A percentile compares a stretch with the other conserved stretches of the same genome.
These are phyloP conservation scores for Dryocosmus kuriphilus DNA, from an alignment of 2,888 invertebrate genomes.

Conservation along the genomic window DNA sequence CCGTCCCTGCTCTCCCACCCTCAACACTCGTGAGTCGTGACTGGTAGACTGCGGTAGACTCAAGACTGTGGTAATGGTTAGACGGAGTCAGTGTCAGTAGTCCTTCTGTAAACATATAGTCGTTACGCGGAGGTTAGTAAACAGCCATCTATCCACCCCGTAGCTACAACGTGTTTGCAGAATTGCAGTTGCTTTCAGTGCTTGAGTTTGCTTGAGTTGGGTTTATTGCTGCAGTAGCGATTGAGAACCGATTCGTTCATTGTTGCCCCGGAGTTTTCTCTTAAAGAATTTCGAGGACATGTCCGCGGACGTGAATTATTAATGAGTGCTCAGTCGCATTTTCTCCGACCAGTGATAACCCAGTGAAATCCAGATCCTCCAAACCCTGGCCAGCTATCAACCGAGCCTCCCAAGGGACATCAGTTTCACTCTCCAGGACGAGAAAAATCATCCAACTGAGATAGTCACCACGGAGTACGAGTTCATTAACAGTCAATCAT, in stretches of 20 bases:
- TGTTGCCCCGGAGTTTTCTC: background rate
- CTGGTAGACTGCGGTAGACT: no score
- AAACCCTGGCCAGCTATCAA: background rate
- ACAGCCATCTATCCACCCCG: background rate
- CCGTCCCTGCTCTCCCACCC: constrained; percentile 5
- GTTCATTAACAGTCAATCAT: background rate
- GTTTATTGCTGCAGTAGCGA: constrained; percentile 8
- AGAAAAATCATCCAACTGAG: background rate
- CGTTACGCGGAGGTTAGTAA: background rate
- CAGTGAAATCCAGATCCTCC: background rate
- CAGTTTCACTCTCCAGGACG: constrained; percentile 2
- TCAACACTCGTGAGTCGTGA: no score
- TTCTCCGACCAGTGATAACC: constrained; percentile 6
- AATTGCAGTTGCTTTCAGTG: no score
- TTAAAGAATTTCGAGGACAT: background rate
- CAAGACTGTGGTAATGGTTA: no score
- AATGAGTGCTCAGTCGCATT: constrained; percentile 1
- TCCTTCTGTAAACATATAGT: no score
- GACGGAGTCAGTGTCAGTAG: no score
- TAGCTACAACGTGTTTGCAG: background rate
- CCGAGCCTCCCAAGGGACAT: background rate
- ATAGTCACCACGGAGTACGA: background rate
- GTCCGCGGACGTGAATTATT: background rate
- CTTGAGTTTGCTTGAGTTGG: no score
- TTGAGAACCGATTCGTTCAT: constrained; percentile 1